Evolutionary conservation across 2,113 vertebrate species (phyloP), one percentile per base, ranked within the genome.

Genomic region (Beaufortia kweichowensis): DNA sequence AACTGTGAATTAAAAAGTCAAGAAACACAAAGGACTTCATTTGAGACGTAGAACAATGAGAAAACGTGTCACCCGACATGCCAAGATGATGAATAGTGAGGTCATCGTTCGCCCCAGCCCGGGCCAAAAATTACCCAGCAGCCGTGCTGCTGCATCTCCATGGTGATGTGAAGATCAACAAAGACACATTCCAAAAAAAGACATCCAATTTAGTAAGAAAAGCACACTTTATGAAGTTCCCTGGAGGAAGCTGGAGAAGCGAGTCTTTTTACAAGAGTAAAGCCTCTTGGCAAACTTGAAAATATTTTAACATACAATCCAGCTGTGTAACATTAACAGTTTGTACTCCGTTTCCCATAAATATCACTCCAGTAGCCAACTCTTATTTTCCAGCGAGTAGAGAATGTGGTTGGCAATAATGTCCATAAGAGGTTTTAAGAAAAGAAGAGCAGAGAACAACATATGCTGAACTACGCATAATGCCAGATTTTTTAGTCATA

Each of bases 111-210:
- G 35, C n/a, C 35, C 26, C 4, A 60, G 28, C 35, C 48, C 62
- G 59, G 55, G 21, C 21, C 11, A 19, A 46, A 65, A 59, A 46
- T 53, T 56, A 46, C 33, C 53, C 63, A 60, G 48, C 12, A 31
- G 61, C 55, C 61, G 21, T 71, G 15, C 46, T 57, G 39, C n/a
- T 33, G 35, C 26, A n/a, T 77, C 75, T 59, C 75, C 29, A 77
- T 60, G 39, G 64, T 31, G 63, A 77, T 55, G 28, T 43, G 50
- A 65, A 68, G 35, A 21, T 41, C 12, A 71, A 48, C 3, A 29
- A 35, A 11, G 55, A 28, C 39, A 77, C 14, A 11, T 35, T 31
- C 10, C 2, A n/a, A 55, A 46, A 28, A 17, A 59, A 24, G 4
- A 35, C 1, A 41, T 50, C 43, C 26, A 68, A 68, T 29, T 28